Base-by-base conservation (phyloP, 2,888 invertebrate genomes). In the Erpobdella octoculata region DNA sequence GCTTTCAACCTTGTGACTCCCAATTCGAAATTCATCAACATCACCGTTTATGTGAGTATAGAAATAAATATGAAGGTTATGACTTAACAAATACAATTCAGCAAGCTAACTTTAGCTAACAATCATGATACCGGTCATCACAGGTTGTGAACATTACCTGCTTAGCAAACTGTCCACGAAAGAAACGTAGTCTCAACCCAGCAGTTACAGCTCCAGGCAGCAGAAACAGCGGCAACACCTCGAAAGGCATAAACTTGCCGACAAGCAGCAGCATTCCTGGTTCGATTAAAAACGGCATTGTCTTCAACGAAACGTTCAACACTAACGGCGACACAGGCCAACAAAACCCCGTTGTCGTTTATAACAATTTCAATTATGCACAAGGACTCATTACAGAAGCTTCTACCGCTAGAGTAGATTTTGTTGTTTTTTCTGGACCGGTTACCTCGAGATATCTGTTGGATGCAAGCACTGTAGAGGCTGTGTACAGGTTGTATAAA, bases 1-100 rank as follows among this genome's bases (percentile, higher is more conserved):
- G 15, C 28, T n/a, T 15, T 46, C 46, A 46, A 46, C 28, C 28
- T 53, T 28, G 12, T 53, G 53, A 53, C 1, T 18, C 53, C 28
- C 21, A 53, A n/a, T n/a, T n/a, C n/a, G n/a, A 53, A n/a, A 25
- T 53, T 25, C 15, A 53, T 53, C 53, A 53, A 53, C 28, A 28
- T 53, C 28, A 53, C 53, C 21, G 53, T 53, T 53, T 28, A 53
- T 53, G 53, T 53, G 28, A 53, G 53, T 53, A n/a, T n/a, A n/a
- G n/a, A n/a, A n/a, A n/a, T n/a, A n/a, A n/a, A n/a, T n/a, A n/a
- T n/a, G n/a, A n/a, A n/a, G n/a, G n/a, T n/a, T n/a, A n/a, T n/a
- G n/a, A n/a, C n/a, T n/a, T n/a, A n/a, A n/a, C n/a, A n/a, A n/a
- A n/a, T n/a, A n/a, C n/a, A n/a, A n/a, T n/a, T n/a, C n/a, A n/a